phyloP scores from a whole-genome alignment of 2,888 invertebrate species.

The Xylocampa areola region DNA sequence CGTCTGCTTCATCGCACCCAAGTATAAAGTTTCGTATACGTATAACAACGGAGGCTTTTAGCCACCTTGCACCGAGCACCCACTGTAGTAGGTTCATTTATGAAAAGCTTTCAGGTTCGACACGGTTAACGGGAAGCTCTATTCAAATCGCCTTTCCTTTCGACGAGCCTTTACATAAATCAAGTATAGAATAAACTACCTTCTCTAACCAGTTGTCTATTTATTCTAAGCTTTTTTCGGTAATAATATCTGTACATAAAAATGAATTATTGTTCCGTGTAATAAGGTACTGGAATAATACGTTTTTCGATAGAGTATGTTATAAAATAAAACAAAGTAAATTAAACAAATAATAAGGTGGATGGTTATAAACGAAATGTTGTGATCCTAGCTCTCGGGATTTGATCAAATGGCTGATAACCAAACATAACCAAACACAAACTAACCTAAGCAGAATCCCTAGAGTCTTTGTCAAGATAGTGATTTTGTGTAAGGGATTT shows the following conservation, averaged over 20 bases:
- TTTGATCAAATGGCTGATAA: slow-evolving; percentile 50
- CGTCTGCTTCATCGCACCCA: slow-evolving; percentile 65
- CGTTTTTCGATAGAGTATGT: background rate
- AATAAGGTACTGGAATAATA: slow-evolving; percentile 12
- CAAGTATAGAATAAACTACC: slow-evolving; percentile 82
- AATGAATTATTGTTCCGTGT: slow-evolving; percentile 3
- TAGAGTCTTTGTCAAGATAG: slow-evolving; percentile 51
- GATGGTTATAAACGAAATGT: slow-evolving; percentile 31
- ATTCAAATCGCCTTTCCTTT: slow-evolving; percentile 84
- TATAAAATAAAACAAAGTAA: slow-evolving; percentile 23
- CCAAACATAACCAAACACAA: slow-evolving; percentile 46
- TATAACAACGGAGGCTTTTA: slow-evolving; percentile 76
- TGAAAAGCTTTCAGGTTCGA: slow-evolving; percentile 87
- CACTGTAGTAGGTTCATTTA: slow-evolving; percentile 77
- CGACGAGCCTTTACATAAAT: slow-evolving; percentile 82
- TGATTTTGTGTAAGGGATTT: slow-evolving; percentile 55
- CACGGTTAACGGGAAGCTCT: slow-evolving; percentile 78
- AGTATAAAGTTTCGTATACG: slow-evolving; percentile 76
- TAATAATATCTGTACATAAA: background rate
- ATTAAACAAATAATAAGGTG: slow-evolving; percentile 27
- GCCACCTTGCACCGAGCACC: slow-evolving; percentile 77
- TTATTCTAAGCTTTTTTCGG: slow-evolving; percentile 17
- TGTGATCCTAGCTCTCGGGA: slow-evolving; percentile 34
- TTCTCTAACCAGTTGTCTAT: slow-evolving; percentile 56
- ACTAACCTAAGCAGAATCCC: slow-evolving; percentile 48